Conservation (phyloP, 2,797 vertebrate species). For the Parotocinclus haroldoi region DNA sequence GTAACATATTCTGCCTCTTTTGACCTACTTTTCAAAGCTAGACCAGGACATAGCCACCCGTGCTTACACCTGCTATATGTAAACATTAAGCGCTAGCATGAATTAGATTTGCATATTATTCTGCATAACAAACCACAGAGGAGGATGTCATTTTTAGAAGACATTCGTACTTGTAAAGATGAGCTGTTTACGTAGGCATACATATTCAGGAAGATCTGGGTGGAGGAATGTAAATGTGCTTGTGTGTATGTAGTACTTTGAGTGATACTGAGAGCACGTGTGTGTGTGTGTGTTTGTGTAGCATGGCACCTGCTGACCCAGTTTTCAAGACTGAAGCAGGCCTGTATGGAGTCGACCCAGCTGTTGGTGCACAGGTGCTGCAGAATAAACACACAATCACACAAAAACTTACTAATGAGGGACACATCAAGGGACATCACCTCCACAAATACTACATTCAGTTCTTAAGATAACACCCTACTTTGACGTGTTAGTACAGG, state of each 20-base stretch:
- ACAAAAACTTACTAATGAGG: constrained; percentile 1
- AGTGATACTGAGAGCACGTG: constrained; percentile 1
- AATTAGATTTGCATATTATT: background rate
- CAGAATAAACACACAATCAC: constrained; percentile 4
- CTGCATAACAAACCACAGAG: background rate
- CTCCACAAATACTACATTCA: no score
- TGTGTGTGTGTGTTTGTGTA: constrained; percentile 8
- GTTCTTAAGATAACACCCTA: no score
- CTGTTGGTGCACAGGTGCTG: constrained; percentile 24
- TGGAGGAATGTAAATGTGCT: constrained; percentile 16
- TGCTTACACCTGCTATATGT: background rate
- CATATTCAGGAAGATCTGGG: constrained; percentile 13
- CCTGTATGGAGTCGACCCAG: constrained; percentile 41
- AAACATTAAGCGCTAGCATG: background rate
- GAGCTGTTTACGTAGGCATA: constrained; percentile 12
- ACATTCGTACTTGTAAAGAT: background rate
- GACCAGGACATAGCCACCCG: background rate
- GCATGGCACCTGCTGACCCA: constrained; percentile 45
- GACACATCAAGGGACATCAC: no score
- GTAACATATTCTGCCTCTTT: no score
- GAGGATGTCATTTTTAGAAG: background rate
- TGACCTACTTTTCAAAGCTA: constrained; percentile 18
- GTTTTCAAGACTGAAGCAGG: constrained; percentile 41
- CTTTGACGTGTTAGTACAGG: no score
- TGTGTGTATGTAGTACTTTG: constrained; percentile 2